These are phyloP conservation scores for Dicentrarchus labrax DNA, from an alignment of 2,113 vertebrate genomes.

Conservation along the genomic window DNA sequence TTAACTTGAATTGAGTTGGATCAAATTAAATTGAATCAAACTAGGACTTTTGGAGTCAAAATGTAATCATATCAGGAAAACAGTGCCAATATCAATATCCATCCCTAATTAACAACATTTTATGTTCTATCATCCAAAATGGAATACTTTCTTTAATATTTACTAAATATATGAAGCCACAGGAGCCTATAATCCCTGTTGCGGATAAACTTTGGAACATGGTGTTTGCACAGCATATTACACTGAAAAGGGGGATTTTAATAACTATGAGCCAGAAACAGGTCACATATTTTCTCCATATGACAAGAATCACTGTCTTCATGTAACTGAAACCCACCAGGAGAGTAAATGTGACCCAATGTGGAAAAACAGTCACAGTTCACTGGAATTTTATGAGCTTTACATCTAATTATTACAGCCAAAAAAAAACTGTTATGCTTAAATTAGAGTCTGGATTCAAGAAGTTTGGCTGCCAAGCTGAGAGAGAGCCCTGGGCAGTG, in stretches of 20 bases:
- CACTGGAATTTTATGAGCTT: slow-evolving; percentile 44
- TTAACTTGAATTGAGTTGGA: not conserved
- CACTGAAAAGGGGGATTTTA: slow-evolving; percentile 16
- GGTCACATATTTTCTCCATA: slow-evolving; percentile 32
- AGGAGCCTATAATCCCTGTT: slow-evolving; percentile 35
- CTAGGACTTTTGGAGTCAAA: not conserved
- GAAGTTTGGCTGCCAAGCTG: slow-evolving; percentile 60
- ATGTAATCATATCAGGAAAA: not conserved
- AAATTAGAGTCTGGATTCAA: slow-evolving; percentile 54
- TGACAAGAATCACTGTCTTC: slow-evolving; percentile 30
- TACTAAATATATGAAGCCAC: slow-evolving; percentile 26
- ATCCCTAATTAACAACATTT: slow-evolving; percentile 13
- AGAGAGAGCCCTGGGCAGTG: slow-evolving; percentile 39
- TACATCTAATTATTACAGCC: slow-evolving; percentile 43
- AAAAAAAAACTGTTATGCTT: slow-evolving; percentile 35
- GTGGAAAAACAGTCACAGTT: slow-evolving; percentile 53
- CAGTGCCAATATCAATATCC: not conserved
- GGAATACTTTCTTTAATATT: slow-evolving; percentile 20
- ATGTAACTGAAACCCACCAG: slow-evolving; percentile 16
- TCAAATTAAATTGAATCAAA: slow-evolving; percentile 3
- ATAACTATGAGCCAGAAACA: slow-evolving; percentile 5
- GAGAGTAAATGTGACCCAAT: slow-evolving; percentile 34
- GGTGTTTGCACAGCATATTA: slow-evolving; percentile 2
- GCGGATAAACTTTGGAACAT: slow-evolving; percentile 37
- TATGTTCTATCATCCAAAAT: not conserved